Evolutionary conservation across 1,140 invertebrate species (phyloP).

Genomic region (Carposina sasakii): DNA sequence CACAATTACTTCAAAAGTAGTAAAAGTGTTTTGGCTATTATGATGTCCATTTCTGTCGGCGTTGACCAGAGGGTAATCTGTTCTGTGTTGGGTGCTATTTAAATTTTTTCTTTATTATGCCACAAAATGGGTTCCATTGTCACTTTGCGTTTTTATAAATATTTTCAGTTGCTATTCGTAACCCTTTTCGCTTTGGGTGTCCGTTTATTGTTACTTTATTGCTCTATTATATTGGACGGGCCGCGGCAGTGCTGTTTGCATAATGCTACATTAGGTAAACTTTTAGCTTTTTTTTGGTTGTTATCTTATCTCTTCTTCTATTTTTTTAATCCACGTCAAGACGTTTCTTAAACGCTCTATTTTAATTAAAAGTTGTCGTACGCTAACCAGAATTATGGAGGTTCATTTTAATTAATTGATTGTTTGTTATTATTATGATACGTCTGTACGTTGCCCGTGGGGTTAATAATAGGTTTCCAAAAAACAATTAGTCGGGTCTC

Average conservation of each 20-base stretch:
- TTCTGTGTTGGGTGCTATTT: slow-evolving; percentile 26
- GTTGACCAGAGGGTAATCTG: slow-evolving; percentile 29
- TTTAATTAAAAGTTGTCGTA: too few species aligned
- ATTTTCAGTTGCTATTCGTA: slow-evolving; percentile 33
- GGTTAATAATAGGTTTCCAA: slow-evolving; percentile 53
- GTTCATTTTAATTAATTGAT: too few species aligned
- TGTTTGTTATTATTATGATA: slow-evolving; percentile 30
- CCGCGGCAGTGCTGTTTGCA: slow-evolving; percentile 34
- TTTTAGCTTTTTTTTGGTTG: too few species aligned
- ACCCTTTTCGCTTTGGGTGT: slow-evolving; percentile 46
- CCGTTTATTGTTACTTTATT: slow-evolving; percentile 48
- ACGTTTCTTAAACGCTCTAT: too few species aligned
- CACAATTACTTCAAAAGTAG: slow-evolving; percentile 13
- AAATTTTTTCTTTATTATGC: slow-evolving; percentile 45
- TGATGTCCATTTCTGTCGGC: slow-evolving; percentile 31
- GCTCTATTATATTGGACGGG: too few species aligned
- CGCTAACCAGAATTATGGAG: too few species aligned
- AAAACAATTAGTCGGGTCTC: slow-evolving; percentile 61
- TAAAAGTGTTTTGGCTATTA: slow-evolving; percentile 24
- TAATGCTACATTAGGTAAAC: slow-evolving; percentile 22
- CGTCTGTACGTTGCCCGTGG: slow-evolving; percentile 21
- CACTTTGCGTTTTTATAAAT: slow-evolving; percentile 34
- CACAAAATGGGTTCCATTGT: slow-evolving; percentile 40
- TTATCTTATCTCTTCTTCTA: too few species aligned
- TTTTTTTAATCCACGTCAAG: too few species aligned